Conservation (phyloP, 2,888 invertebrate species). For the Clanis bilineata region DNA sequence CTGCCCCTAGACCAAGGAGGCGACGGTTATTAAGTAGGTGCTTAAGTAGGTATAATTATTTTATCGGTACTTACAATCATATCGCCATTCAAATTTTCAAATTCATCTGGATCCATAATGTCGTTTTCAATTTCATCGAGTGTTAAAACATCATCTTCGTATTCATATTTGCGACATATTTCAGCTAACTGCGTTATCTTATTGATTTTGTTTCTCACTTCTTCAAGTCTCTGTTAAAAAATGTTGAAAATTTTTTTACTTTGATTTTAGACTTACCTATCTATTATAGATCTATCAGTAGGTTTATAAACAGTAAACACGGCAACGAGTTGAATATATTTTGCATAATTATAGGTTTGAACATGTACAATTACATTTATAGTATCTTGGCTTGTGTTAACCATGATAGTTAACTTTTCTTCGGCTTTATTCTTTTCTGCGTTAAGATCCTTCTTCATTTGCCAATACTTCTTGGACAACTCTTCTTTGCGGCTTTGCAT, state of each 20-base stretch:
- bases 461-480: slow-evolving; percentile 68
- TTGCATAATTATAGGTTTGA: neutral
- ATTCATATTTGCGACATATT: slow-evolving; percentile 86
- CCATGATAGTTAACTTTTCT: slow-evolving; percentile 81
- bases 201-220: slow-evolving; percentile 80
- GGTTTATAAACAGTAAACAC: too few species aligned
- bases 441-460: slow-evolving; percentile 80
- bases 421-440: slow-evolving; percentile 71
- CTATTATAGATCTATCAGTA: too few species aligned
- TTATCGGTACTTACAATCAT: slow-evolving; percentile 61
- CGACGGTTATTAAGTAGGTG: too few species aligned
- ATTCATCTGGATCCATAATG: slow-evolving; percentile 41
- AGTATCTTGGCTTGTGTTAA: slow-evolving; percentile 83
- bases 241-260: too few species aligned
- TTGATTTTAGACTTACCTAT: too few species aligned
- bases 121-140: slow-evolving; percentile 38
- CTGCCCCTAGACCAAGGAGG: too few species aligned
- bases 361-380: slow-evolving; percentile 63
- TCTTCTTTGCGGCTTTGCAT: slow-evolving; percentile 72
- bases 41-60: neutral
- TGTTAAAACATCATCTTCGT: slow-evolving; percentile 76
- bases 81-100: slow-evolving; percentile 57
- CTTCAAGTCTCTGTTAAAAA: slow-evolving; percentile 71
- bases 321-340: too few species aligned
- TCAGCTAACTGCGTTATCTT: slow-evolving; percentile 83